Evolutionary conservation across 2,888 invertebrate species (phyloP), one percentile per base, ranked within the genome.

Genomic region (Nezara viridula): DNA sequence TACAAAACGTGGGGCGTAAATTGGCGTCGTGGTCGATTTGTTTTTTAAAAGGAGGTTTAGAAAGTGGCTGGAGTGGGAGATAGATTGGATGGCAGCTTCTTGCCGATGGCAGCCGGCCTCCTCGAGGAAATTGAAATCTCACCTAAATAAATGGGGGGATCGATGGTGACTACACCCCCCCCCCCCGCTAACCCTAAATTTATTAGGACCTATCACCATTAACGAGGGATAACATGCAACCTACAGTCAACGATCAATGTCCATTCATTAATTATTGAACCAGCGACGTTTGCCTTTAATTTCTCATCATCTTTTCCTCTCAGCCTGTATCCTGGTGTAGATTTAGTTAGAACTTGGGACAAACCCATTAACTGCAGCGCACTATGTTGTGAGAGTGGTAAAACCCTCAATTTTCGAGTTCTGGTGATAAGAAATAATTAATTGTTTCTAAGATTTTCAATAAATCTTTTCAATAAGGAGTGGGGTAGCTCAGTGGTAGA

Each of bases 71-170:
- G n/a, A 81, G 81, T n/a, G 44, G 81, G 81, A 81, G 81, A 81
- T 44, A 47, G 81, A 81, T 81, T 81, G 81, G 44, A 81, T n/a
- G 10, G 12, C 24, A n/a, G 44, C 12, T 44, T 12, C 24, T 47
- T 12, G 44, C 44, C 24, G 44, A 47, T 47, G 81, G 44, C 44
- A 24, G 24, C 44, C n/a, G 44, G 16, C 24, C 81, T 40, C 44
- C 47, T 81, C 81, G 81, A 81, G 81, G 44, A 47, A 81, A 81
- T 81, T 81, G 81, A 81, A 81, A 81, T 81, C 81, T 81, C 81
- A 44, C 81, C 44, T 81, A 47, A 81, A 81, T 81, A 81, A 81
- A 81, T 81, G 81, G 81, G 0, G 77, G 40, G 81, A 81, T 81
- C 81, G 81, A 81, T 81, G 66, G 19, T 19, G 66, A 73, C 66